Evolutionary conservation across 1,140 invertebrate species (phyloP), one percentile per base, ranked within the genome.

Genomic region (Leptoteleia sp.): DNA sequence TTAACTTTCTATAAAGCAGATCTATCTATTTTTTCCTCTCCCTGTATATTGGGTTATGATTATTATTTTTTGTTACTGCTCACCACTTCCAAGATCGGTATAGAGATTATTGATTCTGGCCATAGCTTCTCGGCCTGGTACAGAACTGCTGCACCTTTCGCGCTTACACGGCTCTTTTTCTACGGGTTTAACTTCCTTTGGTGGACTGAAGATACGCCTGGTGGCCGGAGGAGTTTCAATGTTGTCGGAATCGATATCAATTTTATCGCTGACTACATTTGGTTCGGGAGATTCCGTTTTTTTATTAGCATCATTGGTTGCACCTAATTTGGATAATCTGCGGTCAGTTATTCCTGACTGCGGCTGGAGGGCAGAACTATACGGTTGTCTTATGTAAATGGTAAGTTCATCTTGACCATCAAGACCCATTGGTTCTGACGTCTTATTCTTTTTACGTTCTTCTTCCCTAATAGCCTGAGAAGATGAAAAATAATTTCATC

Each of bases 171-270:
- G 86, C n/a, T 89, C 89, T 16, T 87, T 89, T 25, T 89, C 88
- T 0, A 86, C 79, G 4, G 76, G 91, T 90, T 90, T 93, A 85
- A 87, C 90, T 83, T 93, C 93, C 33, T 91, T 90, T 0, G 92
- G 91, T 7, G 92, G 91, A 65, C 91, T 92, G 81, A 94, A 93
- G 1, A 93, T 87, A 81, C 93, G 92, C 54, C 95, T 91, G 7
- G 93, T 94, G 0, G 93, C 94, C 0, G 95, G 95, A 3, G 96
- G 95, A 3, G 96, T 96, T 90, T 97, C 95, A 11, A 96, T 95
- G 76, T 97, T 97, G 76, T 97, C 96, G 1, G 95, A 95, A 84
- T 97, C 96, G 7, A 96, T 96, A 83, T 96, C 95, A 16, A 95
- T 93, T 82, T 93, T 94, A 79, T 95, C 94, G 76, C 89, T 88